Percentiles rank a stretch among this genome's conserved stretches.
Conservation (phyloP, 2,888 invertebrate species). For the Amphipoea lucens region DNA sequence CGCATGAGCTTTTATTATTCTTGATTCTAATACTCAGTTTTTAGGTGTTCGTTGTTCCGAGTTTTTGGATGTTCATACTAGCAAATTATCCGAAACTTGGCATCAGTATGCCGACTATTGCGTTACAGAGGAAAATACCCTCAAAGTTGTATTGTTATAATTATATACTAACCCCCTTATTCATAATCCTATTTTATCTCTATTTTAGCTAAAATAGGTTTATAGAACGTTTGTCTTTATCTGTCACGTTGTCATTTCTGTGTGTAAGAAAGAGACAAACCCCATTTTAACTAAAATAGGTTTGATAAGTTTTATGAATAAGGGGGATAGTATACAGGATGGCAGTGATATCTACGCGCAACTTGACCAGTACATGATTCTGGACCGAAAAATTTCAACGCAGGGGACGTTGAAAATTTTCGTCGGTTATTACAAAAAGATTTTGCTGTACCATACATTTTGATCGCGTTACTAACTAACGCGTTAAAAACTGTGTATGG, state of each 20-base stretch:
- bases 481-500: too few relatives aligned
- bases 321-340: too few relatives aligned
- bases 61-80: neutral
- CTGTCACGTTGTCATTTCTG: too few relatives aligned
- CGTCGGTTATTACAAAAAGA: too few relatives aligned
- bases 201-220: too few relatives aligned
- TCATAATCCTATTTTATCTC: too few relatives aligned
- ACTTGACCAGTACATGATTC: neutral
- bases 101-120: neutral
- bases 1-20: neutral
- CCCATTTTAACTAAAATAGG: too few relatives aligned
- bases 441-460: neutral
- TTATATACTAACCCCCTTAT: too few relatives aligned
- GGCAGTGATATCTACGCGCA: neutral
- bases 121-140: neutral
- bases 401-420: too few relatives aligned
- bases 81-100: neutral
- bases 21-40: conserved; percentile 8
- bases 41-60: neutral
- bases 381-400: neutral
- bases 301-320: too few relatives aligned
- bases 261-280: too few relatives aligned
- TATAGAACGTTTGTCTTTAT: too few relatives aligned
- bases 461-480: neutral
- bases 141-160: neutral